phyloP scores from a whole-genome alignment of 1,140 invertebrate genomes.

The Drosophila jambulina region DNA sequence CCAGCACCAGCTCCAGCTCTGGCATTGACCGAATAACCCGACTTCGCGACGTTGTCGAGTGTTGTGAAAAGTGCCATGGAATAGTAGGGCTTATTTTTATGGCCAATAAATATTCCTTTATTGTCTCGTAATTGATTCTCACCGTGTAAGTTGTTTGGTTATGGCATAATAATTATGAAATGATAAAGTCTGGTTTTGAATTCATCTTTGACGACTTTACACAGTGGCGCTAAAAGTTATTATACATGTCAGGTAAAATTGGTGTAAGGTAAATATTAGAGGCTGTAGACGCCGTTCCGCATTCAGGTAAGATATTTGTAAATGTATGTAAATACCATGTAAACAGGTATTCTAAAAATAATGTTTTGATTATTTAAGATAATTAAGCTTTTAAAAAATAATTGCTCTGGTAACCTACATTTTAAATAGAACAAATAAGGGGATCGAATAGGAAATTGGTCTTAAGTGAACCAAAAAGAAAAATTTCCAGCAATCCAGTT shows the following conservation, averaged over 20 bases:
- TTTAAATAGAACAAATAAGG: too few species aligned
- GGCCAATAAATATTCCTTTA: conserved; percentile 13
- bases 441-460: too few species aligned
- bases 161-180: background rate
- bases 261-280: background rate
- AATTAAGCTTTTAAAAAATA: too few species aligned
- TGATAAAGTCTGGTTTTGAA: background rate
- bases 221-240: background rate
- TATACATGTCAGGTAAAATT: conserved; percentile 1
- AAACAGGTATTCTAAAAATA: too few species aligned
- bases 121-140: conserved; percentile 1
- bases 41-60: background rate
- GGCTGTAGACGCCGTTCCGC: background rate
- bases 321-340: background rate
- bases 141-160: background rate
- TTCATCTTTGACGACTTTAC: background rate
- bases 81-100: background rate
- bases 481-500: too few species aligned
- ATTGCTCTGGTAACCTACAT: too few species aligned
- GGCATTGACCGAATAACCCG: conserved; percentile 70
- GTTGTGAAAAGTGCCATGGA: conserved; percentile 35
- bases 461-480: too few species aligned
- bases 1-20: background rate
- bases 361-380: too few species aligned
- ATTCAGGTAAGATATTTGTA: background rate